Base-by-base conservation (phyloP, 2,888 invertebrate genomes). In the Tuta absoluta region DNA sequence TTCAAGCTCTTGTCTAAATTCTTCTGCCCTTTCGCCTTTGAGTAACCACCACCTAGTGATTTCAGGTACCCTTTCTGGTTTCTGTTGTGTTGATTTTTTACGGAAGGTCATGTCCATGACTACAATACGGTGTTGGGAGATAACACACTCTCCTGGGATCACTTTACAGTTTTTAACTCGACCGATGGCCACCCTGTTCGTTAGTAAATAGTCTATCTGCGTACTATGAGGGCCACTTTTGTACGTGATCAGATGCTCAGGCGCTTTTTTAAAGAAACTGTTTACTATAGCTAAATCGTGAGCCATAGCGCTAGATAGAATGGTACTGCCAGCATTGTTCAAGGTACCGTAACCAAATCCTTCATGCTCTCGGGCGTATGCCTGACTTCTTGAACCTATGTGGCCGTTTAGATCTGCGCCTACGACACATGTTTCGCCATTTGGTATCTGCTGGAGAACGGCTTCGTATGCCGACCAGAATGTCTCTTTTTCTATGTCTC, bases 371-470 rank as follows among this genome's bases (percentile, higher is more conserved):
- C 49, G 49, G n/a, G n/a, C n/a, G n/a, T n/a, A n/a, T n/a, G n/a
- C n/a, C n/a, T n/a, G n/a, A n/a, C n/a, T n/a, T n/a, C n/a, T n/a
- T n/a, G n/a, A n/a, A n/a, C n/a, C n/a, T n/a, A n/a, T n/a, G n/a
- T n/a, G n/a, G n/a, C n/a, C n/a, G n/a, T n/a, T n/a, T n/a, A n/a
- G n/a, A n/a, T n/a, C n/a, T n/a, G n/a, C n/a, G n/a, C n/a, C n/a
- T 19, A 17, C 21, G 49, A 49, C 14, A 49, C 49, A 19, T 11
- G 49, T 49, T 19, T 49, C 49, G 8, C 49, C 21, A 49, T 21
- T 49, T 11, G 49, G 49, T 49, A 49, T 49, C 49, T 49, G 49
- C 49, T 49, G 49, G 8, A 49, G 49, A 4, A 86, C 85, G 0
- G 86, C 49, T 4, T 49, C 49, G 19, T 14, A 21, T 19, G 49